Evolutionary conservation across 2,797 vertebrate species (phyloP), one percentile per base, ranked within the genome.

Genomic region (Meriones psammophilus): DNA sequence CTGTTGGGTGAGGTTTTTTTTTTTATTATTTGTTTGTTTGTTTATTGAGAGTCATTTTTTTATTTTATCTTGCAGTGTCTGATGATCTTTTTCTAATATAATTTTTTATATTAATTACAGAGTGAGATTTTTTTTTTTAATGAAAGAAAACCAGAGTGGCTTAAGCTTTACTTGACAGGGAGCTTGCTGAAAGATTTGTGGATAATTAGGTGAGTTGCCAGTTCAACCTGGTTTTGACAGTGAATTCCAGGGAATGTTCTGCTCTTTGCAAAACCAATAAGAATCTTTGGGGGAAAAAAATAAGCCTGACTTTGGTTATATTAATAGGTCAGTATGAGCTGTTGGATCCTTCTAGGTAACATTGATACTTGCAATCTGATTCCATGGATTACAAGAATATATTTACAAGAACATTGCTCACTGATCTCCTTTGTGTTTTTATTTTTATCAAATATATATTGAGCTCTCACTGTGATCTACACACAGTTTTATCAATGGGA

Each of bases 251-350:
- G 24, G 56, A 74, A 81, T 74, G 94, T 96, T 88, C 26, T 81
- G 56, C 66, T 93, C 83, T 92, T 89, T 68, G 73, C 60, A 94
- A 93, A 95, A 89, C 92, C 88, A 93, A 12, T 87, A 18, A 77
- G 4, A 81, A 91, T 94, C n/a, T 96, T 91, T 88, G 50, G 50
- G 50, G 8, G 54, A 96, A 90, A 80, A 80, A 88, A 62, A 66
- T 79, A 76, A 88, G 69, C 18, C 10, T 58, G 60, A 71, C 28
- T 81, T 94, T 58, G 5, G 8, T 91, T 92, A 58, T n/a, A 69
- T 42, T 89, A 5, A 13, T 79, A n/a, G 8, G 80, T 91, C 46
- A 36, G 8, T 28, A 83, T 54, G 54, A n/a, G 6, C 13, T 69
- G 14, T 9, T 83, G 50, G 46, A 62, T 89, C 62, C 88, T 76